Conservation (phyloP, 2,888 invertebrate genomes). For the Idaea straminata region DNA sequence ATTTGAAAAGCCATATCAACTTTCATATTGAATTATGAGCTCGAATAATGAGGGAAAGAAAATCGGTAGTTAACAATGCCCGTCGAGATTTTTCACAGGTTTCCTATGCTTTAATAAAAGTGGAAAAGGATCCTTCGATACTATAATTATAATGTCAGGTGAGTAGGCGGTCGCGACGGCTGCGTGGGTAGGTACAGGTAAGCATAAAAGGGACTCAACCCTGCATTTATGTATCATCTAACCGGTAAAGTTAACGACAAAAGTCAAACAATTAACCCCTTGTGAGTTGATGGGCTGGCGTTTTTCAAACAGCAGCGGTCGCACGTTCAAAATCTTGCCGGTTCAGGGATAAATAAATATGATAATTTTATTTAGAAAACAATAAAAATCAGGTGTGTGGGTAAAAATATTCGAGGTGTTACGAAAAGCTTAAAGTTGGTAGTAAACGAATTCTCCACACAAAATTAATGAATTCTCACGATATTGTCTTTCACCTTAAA, state of each 20-base stretch:
- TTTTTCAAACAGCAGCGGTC: slow-evolving; percentile 46
- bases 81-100: slow-evolving; percentile 28
- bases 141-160: slow-evolving; percentile 38
- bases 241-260: slow-evolving; percentile 53
- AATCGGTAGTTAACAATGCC: slow-evolving; percentile 45
- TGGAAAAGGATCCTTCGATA: slow-evolving; percentile 34
- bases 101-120: slow-evolving; percentile 15
- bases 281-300: slow-evolving; percentile 44
- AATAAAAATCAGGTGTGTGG: neutral
- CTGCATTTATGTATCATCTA: slow-evolving; percentile 55
- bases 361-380: neutral
- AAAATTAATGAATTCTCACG: neutral
- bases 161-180: slow-evolving; percentile 35
- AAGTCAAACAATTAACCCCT: slow-evolving; percentile 67
- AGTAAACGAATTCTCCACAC: neutral
- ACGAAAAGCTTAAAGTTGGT: neutral
- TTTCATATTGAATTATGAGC: slow-evolving; percentile 59
- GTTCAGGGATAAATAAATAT: slow-evolving; percentile 21
- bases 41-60: slow-evolving; percentile 52
- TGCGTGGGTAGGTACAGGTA: slow-evolving; percentile 26
- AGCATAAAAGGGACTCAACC: slow-evolving; percentile 36
- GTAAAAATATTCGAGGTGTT: neutral
- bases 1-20: slow-evolving; percentile 50
- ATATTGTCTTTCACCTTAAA: neutral
- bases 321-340: slow-evolving; percentile 27